phyloP scores from a whole-genome alignment of 1,140 invertebrate genomes.

The Phymastichus coffea region DNA sequence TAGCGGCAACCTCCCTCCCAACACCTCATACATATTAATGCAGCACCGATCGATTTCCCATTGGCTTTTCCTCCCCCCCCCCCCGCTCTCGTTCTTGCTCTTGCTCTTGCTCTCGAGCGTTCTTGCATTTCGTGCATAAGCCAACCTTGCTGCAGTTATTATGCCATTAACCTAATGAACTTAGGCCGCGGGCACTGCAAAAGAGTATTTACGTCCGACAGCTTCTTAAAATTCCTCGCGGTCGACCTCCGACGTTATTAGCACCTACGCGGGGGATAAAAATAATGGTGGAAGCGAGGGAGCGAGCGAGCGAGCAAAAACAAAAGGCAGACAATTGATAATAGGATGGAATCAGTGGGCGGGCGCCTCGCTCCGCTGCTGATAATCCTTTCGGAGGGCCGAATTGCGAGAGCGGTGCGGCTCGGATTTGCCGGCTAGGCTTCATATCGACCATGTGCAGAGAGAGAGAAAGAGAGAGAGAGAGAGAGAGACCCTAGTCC shows the following conservation, averaged over 20 bases:
- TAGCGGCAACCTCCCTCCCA: slow-evolving; percentile 19
- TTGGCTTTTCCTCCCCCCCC: slow-evolving; percentile 29
- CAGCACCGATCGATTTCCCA: slow-evolving; percentile 38
- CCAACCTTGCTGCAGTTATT: slow-evolving; percentile 52
- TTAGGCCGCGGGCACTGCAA: slow-evolving; percentile 41
- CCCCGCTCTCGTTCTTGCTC: slow-evolving; percentile 14
- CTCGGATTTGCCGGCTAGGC: no score
- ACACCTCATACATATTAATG: slow-evolving; percentile 56
- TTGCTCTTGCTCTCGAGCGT: neutral
- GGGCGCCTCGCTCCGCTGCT: no score
- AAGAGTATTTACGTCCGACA: no score
- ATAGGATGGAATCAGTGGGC: slow-evolving; percentile 29
- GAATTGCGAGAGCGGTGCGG: no score
- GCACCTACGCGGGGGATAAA: neutral
- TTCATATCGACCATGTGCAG: neutral
- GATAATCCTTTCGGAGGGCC: no score
- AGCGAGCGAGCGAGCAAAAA: neutral
- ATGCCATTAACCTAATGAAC: slow-evolving; percentile 55
- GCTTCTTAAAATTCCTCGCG: no score
- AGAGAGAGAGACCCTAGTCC: neutral
- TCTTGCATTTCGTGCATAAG: slow-evolving; percentile 42
- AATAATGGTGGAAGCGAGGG: slow-evolving; percentile 14
- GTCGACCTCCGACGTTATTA: no score
- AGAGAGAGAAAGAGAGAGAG: neutral
- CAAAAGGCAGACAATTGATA: slow-evolving; percentile 15